These are phyloP conservation scores for Galerucella calmariensis DNA, from an alignment of 2,888 invertebrate genomes.

Conservation along the genomic window DNA sequence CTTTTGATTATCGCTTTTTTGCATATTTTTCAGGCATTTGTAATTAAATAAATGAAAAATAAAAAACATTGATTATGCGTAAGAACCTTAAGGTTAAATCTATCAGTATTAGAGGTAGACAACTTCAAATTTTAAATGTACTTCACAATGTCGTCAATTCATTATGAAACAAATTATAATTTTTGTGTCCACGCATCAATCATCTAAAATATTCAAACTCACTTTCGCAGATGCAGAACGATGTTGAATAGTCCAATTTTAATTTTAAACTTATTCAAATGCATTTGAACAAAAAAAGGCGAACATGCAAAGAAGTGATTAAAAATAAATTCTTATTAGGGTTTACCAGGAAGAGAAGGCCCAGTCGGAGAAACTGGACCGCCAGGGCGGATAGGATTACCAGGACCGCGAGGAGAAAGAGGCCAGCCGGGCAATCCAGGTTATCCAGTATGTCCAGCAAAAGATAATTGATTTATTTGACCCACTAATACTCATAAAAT, in stretches of 20 bases:
- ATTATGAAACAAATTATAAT: too few species aligned
- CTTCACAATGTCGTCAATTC: too few species aligned
- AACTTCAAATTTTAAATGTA: too few species aligned
- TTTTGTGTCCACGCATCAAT: too few species aligned
- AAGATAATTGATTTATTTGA: neutral
- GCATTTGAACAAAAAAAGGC: neutral
- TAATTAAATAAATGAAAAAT: too few species aligned
- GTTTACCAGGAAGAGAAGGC: slow-evolving; percentile 57
- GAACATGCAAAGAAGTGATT: neutral
- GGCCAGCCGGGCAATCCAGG: slow-evolving; percentile 67
- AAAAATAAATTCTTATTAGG: slow-evolving; percentile 43
- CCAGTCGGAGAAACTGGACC: slow-evolving; percentile 64
- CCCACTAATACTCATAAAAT: neutral
- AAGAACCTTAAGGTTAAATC: too few species aligned
- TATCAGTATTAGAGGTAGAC: too few species aligned
- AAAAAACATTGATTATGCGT: too few species aligned
- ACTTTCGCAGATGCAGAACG: too few species aligned
- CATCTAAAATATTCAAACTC: too few species aligned
- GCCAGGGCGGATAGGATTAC: slow-evolving; percentile 66
- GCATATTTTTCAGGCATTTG: neutral
- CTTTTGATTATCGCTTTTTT: neutral
- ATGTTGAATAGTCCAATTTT: too few species aligned
- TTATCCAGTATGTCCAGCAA: slow-evolving; percentile 59
- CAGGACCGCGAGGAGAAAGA: slow-evolving; percentile 60
- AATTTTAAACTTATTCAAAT: too few species aligned